Conservation (phyloP, 2,888 invertebrate genomes). For the Sycophila texana region DNA sequence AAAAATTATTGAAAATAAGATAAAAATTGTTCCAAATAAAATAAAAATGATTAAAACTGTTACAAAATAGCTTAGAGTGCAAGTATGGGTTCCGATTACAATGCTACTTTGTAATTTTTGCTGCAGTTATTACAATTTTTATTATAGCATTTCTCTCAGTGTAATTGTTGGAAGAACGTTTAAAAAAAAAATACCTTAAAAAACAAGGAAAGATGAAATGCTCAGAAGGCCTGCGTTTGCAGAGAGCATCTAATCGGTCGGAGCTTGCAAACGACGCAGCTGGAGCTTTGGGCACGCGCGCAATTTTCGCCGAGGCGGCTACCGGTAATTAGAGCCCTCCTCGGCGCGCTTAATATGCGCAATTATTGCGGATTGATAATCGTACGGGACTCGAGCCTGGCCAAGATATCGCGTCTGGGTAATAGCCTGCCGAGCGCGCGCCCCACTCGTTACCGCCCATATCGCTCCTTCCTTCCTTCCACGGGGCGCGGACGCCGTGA, state of each 20-base stretch:
- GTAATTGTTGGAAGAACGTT: too few relatives aligned
- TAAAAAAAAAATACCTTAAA: too few relatives aligned
- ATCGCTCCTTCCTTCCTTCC: constrained; percentile 54
- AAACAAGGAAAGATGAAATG: background rate
- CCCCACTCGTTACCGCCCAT: constrained; percentile 49
- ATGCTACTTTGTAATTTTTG: too few relatives aligned
- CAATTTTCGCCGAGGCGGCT: constrained; percentile 1
- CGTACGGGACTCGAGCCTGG: constrained; percentile 59
- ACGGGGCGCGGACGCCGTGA: constrained; percentile 57
- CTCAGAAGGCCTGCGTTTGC: background rate
- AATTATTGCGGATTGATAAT: constrained; percentile 73
- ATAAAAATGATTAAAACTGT: too few relatives aligned
- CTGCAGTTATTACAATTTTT: too few relatives aligned
- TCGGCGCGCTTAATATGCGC: constrained; percentile 67
- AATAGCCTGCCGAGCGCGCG: constrained; percentile 63
- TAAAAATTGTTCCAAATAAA: too few relatives aligned
- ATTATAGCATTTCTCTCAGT: too few relatives aligned
- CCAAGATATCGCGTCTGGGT: constrained; percentile 60
- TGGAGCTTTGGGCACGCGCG: constrained; percentile 30
- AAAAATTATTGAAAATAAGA: too few relatives aligned
- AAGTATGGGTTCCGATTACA: too few relatives aligned
- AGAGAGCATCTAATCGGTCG: constrained; percentile 31
- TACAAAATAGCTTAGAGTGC: too few relatives aligned
- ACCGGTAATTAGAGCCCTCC: constrained; percentile 67
- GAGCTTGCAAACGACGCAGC: background rate